These are phyloP conservation scores for Sebastes nivosus DNA, from an alignment of 2,797 vertebrate species.

Conservation along the genomic window DNA sequence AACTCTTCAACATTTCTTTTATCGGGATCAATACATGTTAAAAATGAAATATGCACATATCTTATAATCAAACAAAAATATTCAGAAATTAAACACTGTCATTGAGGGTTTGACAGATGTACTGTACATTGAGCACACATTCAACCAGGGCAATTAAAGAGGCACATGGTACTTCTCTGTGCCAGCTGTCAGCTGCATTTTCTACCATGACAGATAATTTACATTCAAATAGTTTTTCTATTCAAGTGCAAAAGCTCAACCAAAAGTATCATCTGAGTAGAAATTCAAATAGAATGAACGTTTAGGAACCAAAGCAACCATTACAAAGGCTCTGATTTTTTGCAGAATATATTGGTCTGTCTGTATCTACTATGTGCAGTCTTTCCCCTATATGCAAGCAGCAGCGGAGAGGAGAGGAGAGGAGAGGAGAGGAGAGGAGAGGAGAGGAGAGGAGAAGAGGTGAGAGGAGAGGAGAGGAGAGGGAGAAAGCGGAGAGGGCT, in stretches of 20 bases:
- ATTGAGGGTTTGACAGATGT: slow-evolving; percentile 4
- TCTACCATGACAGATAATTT: slow-evolving; percentile 30
- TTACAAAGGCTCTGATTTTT: neutral
- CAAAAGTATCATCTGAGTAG: neutral
- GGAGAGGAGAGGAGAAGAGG: no score
- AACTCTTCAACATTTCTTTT: neutral
- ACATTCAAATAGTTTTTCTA: slow-evolving; percentile 34
- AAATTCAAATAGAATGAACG: neutral
- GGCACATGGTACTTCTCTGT: slow-evolving; percentile 8
- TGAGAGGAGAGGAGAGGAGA: no score
- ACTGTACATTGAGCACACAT: slow-evolving; percentile 5
- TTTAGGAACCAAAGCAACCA: slow-evolving; percentile 9
- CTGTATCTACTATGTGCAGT: neutral
- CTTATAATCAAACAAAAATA: neutral
- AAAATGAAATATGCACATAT: neutral
- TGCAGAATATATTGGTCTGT: neutral
- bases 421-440: no score
- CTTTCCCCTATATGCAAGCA: no score
- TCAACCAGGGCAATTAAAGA: slow-evolving; percentile 20
- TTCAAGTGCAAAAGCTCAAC: neutral
- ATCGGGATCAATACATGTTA: neutral
- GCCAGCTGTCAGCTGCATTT: slow-evolving; percentile 38
- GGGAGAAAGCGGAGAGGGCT: no score
- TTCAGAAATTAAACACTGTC: neutral
- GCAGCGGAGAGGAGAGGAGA: no score